These are phyloP conservation scores for Mirounga angustirostris DNA, from an alignment of 2,113 vertebrate genomes.

Conservation along the genomic window DNA sequence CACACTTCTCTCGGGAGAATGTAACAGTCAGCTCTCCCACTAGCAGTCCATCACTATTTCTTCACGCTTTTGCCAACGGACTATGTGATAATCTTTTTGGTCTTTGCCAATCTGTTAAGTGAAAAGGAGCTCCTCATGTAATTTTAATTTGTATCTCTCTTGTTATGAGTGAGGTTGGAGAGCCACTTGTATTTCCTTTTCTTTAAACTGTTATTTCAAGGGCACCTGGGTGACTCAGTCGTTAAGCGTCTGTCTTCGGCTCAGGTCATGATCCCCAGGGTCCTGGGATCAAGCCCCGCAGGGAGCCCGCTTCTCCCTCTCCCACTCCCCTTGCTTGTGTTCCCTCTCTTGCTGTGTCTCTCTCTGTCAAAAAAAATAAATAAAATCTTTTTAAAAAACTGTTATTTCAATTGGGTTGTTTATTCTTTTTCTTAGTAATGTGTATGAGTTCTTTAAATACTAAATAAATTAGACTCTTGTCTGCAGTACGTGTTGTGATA, in stretches of 20 bases:
- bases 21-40: not conserved
- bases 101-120: constrained; percentile 14
- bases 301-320: too few species aligned
- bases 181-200: constrained; percentile 16
- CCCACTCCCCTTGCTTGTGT: too few species aligned
- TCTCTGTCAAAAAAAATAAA: too few species aligned
- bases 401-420: not conserved
- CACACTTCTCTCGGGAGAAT: not conserved
- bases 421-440: constrained; percentile 31
- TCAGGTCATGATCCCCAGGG: too few species aligned
- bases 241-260: too few species aligned
- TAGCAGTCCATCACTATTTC: not conserved
- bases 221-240: too few species aligned
- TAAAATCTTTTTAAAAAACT: not conserved
- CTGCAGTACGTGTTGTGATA: not conserved
- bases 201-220: not conserved
- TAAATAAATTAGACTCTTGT: constrained; percentile 3
- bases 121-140: not conserved
- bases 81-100: not conserved
- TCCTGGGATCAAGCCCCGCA: too few species aligned
- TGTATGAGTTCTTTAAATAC: not conserved
- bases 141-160: constrained; percentile 19
- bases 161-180: not conserved
- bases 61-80: not conserved
- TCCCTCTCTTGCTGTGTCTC: too few species aligned